These are phyloP conservation scores for Synanthedon tipuliformis DNA, from an alignment of 2,888 invertebrate species.

Conservation along the genomic window DNA sequence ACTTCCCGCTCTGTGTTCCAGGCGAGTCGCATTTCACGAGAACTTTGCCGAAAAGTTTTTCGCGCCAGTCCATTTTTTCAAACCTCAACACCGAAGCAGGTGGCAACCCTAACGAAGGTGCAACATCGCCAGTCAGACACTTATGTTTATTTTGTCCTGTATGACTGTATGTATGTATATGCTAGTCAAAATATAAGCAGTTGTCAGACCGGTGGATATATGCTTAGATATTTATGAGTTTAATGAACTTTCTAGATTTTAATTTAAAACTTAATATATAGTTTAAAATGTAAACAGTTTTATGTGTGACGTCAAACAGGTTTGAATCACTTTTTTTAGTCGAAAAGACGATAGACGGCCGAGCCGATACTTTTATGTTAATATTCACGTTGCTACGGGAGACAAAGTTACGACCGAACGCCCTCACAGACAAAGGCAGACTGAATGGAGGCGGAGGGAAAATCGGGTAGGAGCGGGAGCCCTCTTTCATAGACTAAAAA, in stretches of 20 bases:
- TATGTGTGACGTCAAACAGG: not conserved
- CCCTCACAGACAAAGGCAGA: constrained; percentile 49
- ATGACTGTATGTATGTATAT: not conserved
- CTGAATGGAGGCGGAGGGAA: constrained; percentile 42
- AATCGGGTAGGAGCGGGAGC: constrained; percentile 31
- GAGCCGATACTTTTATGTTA: constrained; percentile 34
- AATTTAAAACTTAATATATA: not conserved
- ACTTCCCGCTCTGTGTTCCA: constrained; percentile 52
- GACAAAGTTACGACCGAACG: constrained; percentile 41
- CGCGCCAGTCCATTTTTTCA: constrained; percentile 68
- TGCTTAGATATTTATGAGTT: not conserved
- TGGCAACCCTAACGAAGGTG: not conserved
- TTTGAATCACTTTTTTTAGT: too few species aligned
- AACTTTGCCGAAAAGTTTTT: constrained; percentile 70
- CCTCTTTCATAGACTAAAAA: constrained; percentile 47
- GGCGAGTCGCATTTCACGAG: constrained; percentile 64
- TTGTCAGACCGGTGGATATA: not conserved
- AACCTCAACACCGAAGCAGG: not conserved
- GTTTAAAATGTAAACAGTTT: too few species aligned
- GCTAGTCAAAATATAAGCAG: not conserved
- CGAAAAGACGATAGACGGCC: too few species aligned
- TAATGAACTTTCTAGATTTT: constrained; percentile 1
- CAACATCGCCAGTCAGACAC: not conserved
- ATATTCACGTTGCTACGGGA: constrained; percentile 19
- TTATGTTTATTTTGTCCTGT: not conserved